Evolutionary conservation across 2,797 vertebrate species (phyloP).

Genomic region (Fistularia tabacaria): DNA sequence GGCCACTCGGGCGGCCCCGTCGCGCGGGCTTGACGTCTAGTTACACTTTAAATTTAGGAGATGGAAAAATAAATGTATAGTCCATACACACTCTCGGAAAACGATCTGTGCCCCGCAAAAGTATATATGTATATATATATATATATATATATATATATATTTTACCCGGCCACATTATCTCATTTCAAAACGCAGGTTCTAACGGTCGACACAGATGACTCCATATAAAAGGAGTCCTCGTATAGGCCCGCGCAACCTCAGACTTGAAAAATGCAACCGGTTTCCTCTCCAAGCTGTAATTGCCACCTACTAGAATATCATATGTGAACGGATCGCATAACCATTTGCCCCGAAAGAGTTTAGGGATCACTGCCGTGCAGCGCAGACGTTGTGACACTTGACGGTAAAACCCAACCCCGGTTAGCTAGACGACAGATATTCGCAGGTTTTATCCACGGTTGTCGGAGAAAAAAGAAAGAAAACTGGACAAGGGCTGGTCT

Average conservation of each 20-base stretch:
- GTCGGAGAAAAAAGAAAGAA: neutral
- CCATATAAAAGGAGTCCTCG: conserved; percentile 20
- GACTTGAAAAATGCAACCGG: conserved; percentile 21
- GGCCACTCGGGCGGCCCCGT: too few relatives aligned
- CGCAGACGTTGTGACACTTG: conserved; percentile 29
- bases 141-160: neutral
- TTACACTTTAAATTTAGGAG: too few relatives aligned
- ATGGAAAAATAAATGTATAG: too few relatives aligned
- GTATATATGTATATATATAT: too few relatives aligned
- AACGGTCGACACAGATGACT: neutral
- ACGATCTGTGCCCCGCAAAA: too few relatives aligned
- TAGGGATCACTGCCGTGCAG: conserved; percentile 17
- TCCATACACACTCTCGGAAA: too few relatives aligned
- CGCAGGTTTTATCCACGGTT: conserved; percentile 23
- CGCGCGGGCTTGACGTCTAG: too few relatives aligned
- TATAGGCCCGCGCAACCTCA: conserved; percentile 31
- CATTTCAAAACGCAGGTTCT: conserved; percentile 18
- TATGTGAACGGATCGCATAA: conserved; percentile 31
- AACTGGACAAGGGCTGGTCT: too few relatives aligned
- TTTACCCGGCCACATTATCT: conserved; percentile 3
- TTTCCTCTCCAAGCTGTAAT: conserved; percentile 47
- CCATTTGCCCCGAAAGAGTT: conserved; percentile 33
- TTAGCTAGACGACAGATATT: conserved; percentile 3
- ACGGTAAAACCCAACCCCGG: conserved; percentile 20
- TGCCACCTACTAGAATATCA: conserved; percentile 25